phyloP scores from a whole-genome alignment of 2,888 invertebrate genomes.

The Aporophyla nigra region DNA sequence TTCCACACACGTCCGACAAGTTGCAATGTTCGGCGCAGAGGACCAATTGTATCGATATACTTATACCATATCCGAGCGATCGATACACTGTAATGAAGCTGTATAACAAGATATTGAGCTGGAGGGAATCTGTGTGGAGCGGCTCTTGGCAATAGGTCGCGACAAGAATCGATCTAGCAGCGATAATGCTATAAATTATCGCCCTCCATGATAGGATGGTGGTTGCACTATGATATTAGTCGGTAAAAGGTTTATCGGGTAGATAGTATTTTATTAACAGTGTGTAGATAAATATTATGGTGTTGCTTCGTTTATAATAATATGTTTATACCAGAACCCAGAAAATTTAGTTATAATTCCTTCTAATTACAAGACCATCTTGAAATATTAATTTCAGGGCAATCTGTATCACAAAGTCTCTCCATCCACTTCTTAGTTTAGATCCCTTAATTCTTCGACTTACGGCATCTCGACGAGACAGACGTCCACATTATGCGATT shows the following conservation, averaged over 20 bases:
- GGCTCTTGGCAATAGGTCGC: not conserved
- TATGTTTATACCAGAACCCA: not conserved
- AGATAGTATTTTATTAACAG: not conserved
- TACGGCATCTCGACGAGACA: slow-evolving; percentile 25
- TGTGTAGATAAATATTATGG: not conserved
- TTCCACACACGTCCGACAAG: slow-evolving; percentile 58
- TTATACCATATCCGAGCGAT: slow-evolving; percentile 35
- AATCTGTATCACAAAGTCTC: slow-evolving; percentile 11
- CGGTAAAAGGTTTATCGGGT: not conserved
- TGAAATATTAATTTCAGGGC: slow-evolving; percentile 29
- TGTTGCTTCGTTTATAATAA: not conserved
- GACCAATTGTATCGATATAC: slow-evolving; percentile 56
- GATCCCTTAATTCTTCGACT: slow-evolving; percentile 33
- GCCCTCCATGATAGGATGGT: not conserved
- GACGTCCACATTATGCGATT: slow-evolving; percentile 54
- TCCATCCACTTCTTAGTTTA: slow-evolving; percentile 13
- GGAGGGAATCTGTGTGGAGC: slow-evolving; percentile 18
- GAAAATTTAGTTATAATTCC: not conserved
- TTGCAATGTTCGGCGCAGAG: slow-evolving; percentile 58
- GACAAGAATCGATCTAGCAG: not conserved
- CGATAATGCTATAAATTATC: slow-evolving; percentile 16
- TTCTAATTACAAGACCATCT: slow-evolving; percentile 10
- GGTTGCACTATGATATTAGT: not conserved
- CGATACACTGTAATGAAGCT: slow-evolving; percentile 49
- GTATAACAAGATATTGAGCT: slow-evolving; percentile 37